phyloP scores from a whole-genome alignment of 1,140 invertebrate species.

The Drosophila arawakana region DNA sequence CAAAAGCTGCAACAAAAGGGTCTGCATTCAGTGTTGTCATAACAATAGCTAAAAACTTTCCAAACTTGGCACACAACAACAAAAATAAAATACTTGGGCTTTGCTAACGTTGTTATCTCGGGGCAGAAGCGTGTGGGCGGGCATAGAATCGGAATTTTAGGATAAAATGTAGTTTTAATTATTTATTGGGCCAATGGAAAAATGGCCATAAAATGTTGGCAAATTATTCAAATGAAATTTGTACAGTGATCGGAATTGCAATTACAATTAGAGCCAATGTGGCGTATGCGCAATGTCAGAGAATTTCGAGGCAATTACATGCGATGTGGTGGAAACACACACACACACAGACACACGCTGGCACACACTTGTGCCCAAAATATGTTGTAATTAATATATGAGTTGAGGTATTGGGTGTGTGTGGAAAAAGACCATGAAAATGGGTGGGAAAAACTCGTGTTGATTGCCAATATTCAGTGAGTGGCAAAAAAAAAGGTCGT shows the following conservation, averaged over 20 bases:
- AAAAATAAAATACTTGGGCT: slow-evolving; percentile 30
- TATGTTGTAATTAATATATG: slow-evolving; percentile 66
- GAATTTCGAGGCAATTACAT: slow-evolving; percentile 48
- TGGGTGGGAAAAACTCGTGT: not conserved
- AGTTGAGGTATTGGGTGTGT: not conserved
- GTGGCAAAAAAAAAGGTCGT: not conserved
- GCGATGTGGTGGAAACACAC: slow-evolving; percentile 22
- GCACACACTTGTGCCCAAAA: slow-evolving; percentile 14
- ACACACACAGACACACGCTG: slow-evolving; percentile 9
- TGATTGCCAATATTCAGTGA: slow-evolving; percentile 51
- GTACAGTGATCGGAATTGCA: slow-evolving; percentile 24
- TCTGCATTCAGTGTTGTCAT: slow-evolving; percentile 46
- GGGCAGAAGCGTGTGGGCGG: no score
- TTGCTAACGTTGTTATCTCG: slow-evolving; percentile 26
- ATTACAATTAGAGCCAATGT: slow-evolving; percentile 28
- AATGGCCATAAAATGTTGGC: slow-evolving; percentile 30
- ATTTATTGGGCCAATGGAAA: slow-evolving; percentile 24
- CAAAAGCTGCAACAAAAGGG: slow-evolving; percentile 13
- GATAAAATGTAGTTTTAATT: slow-evolving; percentile 52
- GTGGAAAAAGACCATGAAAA: no score
- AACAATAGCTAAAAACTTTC: slow-evolving; percentile 56
- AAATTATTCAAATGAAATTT: slow-evolving; percentile 54
- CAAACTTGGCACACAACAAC: slow-evolving; percentile 53
- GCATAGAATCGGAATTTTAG: no score
- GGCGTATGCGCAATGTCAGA: slow-evolving; percentile 32